These are phyloP conservation scores for Drosophila dives DNA, from an alignment of 2,888 invertebrate genomes.

Conservation along the genomic window DNA sequence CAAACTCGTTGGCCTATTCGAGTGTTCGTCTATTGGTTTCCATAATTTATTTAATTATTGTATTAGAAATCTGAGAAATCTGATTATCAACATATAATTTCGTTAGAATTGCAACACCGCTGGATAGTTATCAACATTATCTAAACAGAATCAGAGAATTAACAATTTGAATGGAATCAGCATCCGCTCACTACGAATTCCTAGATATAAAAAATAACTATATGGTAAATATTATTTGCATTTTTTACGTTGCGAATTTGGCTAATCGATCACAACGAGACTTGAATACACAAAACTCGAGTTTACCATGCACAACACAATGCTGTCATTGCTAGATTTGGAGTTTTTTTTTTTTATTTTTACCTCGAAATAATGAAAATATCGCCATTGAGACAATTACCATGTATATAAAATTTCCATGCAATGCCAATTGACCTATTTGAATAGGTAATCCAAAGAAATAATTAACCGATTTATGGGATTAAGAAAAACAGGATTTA, in stretches of 20 bases:
- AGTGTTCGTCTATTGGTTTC: conserved; percentile 25
- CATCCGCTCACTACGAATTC: conserved; percentile 12
- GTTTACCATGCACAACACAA: conserved; percentile 56
- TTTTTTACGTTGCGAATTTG: conserved; percentile 48
- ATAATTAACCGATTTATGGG: conserved; percentile 24
- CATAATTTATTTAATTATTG: conserved; percentile 30
- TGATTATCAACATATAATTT: conserved; percentile 14
- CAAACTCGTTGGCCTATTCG: conserved; percentile 11
- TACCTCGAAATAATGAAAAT: conserved; percentile 41
- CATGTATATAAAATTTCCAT: not conserved
- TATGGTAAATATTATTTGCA: conserved; percentile 10
- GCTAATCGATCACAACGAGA: conserved; percentile 65
- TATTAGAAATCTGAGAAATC: conserved; percentile 7
- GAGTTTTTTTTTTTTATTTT: conserved; percentile 37
- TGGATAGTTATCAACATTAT: conserved; percentile 21
- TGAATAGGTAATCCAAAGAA: conserved; percentile 6
- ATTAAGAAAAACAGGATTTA: conserved; percentile 10
- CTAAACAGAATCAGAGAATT: conserved; percentile 17
- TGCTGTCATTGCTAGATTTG: conserved; percentile 25
- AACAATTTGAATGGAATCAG: conserved; percentile 9
- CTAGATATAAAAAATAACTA: conserved; percentile 25
- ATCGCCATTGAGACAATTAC: conserved; percentile 22
- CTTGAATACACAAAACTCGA: conserved; percentile 49
- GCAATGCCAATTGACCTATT: conserved; percentile 3
- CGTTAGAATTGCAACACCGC: conserved; percentile 20